Conservation (phyloP, 2,113 vertebrate species). For the Rattus rattus region DNA sequence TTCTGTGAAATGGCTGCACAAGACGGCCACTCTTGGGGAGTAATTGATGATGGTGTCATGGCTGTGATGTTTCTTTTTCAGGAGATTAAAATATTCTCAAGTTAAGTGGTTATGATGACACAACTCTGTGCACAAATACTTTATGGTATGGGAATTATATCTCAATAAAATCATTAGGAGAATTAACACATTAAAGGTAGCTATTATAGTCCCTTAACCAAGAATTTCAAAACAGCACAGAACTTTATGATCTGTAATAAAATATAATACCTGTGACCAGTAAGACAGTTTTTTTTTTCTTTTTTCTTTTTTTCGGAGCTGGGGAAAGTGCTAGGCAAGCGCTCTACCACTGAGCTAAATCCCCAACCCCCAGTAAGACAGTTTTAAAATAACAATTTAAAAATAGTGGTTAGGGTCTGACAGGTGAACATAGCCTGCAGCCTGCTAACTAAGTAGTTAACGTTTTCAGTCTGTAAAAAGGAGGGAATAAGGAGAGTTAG, state of each 20-base stretch:
- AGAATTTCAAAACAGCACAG: slow-evolving; percentile 55
- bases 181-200: neutral
- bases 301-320: too few species aligned
- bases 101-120: slow-evolving; percentile 10
- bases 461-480: neutral
- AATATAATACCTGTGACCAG: neutral
- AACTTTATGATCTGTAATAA: slow-evolving; percentile 37
- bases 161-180: slow-evolving; percentile 27
- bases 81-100: slow-evolving; percentile 26
- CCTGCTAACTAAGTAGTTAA: neutral
- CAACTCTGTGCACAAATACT: slow-evolving; percentile 14
- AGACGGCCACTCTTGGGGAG: neutral
- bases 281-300: neutral
- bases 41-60: neutral
- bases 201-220: slow-evolving; percentile 35
- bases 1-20: neutral
- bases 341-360: too few species aligned
- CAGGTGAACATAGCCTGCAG: neutral
- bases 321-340: too few species aligned
- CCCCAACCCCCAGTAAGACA: too few species aligned
- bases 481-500: neutral
- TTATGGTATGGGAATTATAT: neutral
- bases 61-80: neutral
- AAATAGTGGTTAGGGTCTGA: slow-evolving; percentile 36
- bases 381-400: slow-evolving; percentile 36